phyloP scores from a whole-genome alignment of 2,113 vertebrate species.

The Hippopotamus amphibius region DNA sequence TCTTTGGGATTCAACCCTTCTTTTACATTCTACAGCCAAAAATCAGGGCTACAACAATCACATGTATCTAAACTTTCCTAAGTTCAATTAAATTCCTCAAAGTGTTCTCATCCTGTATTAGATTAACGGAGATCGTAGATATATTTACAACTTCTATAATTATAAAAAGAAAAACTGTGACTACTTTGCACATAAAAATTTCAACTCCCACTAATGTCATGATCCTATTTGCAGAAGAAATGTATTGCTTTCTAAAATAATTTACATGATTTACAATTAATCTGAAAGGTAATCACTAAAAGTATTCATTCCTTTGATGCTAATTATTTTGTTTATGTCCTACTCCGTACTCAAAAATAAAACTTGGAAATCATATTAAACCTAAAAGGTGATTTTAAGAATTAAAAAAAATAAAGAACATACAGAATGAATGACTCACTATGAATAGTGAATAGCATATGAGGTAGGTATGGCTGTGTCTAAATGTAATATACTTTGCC shows the following conservation, averaged over 20 bases:
- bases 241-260: constrained; percentile 34
- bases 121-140: background rate
- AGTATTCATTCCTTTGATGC: background rate
- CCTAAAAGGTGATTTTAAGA: constrained; percentile 12
- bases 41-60: background rate
- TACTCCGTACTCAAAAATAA: constrained; percentile 40
- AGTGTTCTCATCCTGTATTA: background rate
- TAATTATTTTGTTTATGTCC: constrained; percentile 34
- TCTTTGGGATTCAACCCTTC: background rate
- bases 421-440: background rate
- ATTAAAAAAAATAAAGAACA: background rate
- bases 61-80: constrained; percentile 7
- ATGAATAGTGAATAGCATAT: background rate
- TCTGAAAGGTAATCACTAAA: constrained; percentile 40
- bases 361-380: constrained; percentile 34
- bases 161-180: constrained; percentile 35
- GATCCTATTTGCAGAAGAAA: constrained; percentile 25
- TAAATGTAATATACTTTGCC: background rate
- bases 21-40: background rate
- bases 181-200: constrained; percentile 44
- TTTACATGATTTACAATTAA: constrained; percentile 24
- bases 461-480: background rate
- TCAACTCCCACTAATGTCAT: background rate
- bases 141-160: constrained; percentile 50
- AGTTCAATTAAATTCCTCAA: constrained; percentile 48